A percentile compares a stretch with the other conserved stretches of the same genome.
phyloP scores from a whole-genome alignment of 2,113 vertebrate genomes.

The Hypocryptadius cinnamomeus region DNA sequence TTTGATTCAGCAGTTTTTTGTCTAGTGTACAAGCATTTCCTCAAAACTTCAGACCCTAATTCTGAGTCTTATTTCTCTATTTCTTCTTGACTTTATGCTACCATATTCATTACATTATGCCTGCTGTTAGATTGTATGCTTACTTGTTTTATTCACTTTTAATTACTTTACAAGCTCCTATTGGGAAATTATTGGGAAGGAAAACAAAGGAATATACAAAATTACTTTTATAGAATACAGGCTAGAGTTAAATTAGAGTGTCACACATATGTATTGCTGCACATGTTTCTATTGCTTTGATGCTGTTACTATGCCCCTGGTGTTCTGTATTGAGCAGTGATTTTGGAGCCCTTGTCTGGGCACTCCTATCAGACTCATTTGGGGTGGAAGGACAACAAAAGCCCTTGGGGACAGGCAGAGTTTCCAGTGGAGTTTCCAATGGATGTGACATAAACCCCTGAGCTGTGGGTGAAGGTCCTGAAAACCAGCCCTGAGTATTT shows the following conservation, averaged over 20 bases:
- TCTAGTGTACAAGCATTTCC: background rate
- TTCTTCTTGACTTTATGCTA: background rate
- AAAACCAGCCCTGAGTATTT: background rate
- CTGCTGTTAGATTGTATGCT: background rate
- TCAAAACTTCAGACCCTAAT: background rate
- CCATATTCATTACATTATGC: background rate
- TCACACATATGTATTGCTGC: background rate
- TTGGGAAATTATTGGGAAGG: background rate
- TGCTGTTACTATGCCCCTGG: background rate
- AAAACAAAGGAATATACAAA: background rate
- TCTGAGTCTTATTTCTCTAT: background rate
- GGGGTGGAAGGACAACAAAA: background rate
- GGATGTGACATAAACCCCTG: background rate
- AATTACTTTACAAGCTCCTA: background rate
- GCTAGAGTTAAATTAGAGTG: background rate
- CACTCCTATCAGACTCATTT: background rate
- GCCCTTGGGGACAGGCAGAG: background rate
- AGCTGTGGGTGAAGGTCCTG: background rate
- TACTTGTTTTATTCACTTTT: background rate
- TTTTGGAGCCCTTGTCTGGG: background rate
- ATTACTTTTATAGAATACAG: background rate
- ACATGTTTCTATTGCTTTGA: background rate
- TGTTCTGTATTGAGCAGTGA: background rate
- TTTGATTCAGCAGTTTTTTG: background rate
- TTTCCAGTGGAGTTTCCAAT: background rate